Percentiles rank a stretch among this genome's conserved stretches.
Evolutionary conservation across 2,797 vertebrate species (phyloP).

Genomic region (Valencia hispanica): DNA sequence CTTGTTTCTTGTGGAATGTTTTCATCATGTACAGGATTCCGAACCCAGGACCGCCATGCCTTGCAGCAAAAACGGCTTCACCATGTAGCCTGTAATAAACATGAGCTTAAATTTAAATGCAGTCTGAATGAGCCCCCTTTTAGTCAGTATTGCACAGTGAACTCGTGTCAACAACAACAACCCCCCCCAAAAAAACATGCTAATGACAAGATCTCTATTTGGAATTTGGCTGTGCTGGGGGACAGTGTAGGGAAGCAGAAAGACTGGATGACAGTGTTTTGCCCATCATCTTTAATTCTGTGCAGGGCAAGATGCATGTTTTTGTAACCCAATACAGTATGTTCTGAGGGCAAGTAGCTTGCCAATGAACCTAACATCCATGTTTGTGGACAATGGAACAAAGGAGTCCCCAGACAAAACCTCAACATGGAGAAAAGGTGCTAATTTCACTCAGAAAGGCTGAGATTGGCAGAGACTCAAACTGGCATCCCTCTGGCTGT

Average conservation of each 20-base stretch:
- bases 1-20: no score
- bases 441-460: background rate
- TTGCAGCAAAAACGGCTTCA: background rate
- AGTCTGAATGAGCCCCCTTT: background rate
- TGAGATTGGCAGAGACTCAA: background rate
- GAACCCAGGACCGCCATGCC: no score
- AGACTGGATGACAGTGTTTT: background rate
- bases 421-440: background rate
- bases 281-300: background rate
- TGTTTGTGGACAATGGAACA: background rate
- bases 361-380: background rate
- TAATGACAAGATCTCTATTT: background rate
- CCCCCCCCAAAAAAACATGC: background rate
- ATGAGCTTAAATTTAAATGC: background rate
- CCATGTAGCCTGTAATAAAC: background rate
- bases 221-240: background rate
- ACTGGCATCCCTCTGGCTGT: slow-evolving; percentile 7
- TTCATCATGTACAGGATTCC: no score
- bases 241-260: background rate
- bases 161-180: background rate
- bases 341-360: background rate
- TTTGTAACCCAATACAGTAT: background rate
- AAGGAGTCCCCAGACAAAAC: background rate
- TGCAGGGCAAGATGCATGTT: background rate
- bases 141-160: background rate